A percentile compares a stretch with the other conserved stretches of the same genome.
phyloP scores from a whole-genome alignment of 2,888 invertebrate genomes.

The Ennomos erosarius region DNA sequence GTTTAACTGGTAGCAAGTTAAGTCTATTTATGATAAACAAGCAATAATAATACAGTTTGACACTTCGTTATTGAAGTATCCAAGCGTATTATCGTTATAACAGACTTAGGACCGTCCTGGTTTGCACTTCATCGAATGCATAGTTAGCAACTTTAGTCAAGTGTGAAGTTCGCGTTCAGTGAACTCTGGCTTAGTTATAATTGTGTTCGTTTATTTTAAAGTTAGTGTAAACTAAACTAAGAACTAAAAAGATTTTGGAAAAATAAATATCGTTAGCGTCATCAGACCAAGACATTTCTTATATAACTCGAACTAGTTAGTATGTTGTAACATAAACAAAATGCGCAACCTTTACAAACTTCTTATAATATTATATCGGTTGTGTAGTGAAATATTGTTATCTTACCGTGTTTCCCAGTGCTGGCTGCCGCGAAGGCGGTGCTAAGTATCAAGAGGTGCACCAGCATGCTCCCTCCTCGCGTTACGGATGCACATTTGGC shows the following conservation, averaged over 20 bases:
- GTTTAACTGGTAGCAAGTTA: constrained; percentile 41
- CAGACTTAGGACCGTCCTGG: constrained; percentile 28
- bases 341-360: too few species aligned
- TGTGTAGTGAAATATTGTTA: not conserved
- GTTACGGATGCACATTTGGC: constrained; percentile 76
- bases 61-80: constrained; percentile 35
- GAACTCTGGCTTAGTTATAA: not conserved
- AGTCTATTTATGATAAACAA: constrained; percentile 31
- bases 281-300: too few species aligned
- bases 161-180: constrained; percentile 10
- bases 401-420: constrained; percentile 78
- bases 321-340: too few species aligned
- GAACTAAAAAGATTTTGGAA: too few species aligned
- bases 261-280: too few species aligned
- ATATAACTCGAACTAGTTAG: too few species aligned
- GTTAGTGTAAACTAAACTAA: too few species aligned
- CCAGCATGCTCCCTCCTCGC: constrained; percentile 78
- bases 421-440: constrained; percentile 80
- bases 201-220: too few species aligned
- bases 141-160: constrained; percentile 22
- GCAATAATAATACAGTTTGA: constrained; percentile 33
- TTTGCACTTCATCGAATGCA: constrained; percentile 28
- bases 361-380: too few species aligned
- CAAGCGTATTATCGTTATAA: constrained; percentile 33
- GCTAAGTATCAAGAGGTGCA: constrained; percentile 81